Base-by-base conservation (phyloP, 2,113 vertebrate genomes). In the Caranx ignobilis region DNA sequence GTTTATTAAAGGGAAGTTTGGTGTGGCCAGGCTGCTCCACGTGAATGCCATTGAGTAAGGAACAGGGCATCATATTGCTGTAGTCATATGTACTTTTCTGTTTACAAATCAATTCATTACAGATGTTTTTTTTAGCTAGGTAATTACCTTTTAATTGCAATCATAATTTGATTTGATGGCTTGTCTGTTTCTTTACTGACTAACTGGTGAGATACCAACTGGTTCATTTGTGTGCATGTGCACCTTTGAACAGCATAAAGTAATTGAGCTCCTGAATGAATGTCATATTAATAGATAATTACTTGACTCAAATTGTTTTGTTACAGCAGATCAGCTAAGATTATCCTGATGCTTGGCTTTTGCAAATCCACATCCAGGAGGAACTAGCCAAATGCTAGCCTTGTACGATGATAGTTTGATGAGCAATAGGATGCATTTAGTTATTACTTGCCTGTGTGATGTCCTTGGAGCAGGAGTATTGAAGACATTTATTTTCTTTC, bases 191-290 rank as follows among this genome's bases (percentile, higher is more conserved):
- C 31, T 45, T 12, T 47, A 37, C 64, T 69, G n/a, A 56, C 32
- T 75, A 75, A 81, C 55, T 75, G 35, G 5, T 4, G 16, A 81
- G 56, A 75, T 62, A 47, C 57, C 37, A 45, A 32, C 75, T 16
- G 0, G 1, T 68, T 77, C 54, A 47, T 77, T 66, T n/a, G 67
- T 72, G 55, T 67, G 35, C 45, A 8, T 34, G 34, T 52, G 59
- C 41, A 65, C 52, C 52, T 70, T 76, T 59, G 50, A 19, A 64
- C 31, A 72, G 31, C 26, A 26, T 26, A 26, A 2, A 35, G 8
- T 62, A 63, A 69, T 56, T 54, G 45, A 66, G 54, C 45, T 60
- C 16, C 31, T 1, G 35, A 67, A 47, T 72, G 5, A 16, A 39
- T 47, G 37, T 66, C 54, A 72, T 18, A 19, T 37, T 61, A 35